Evolutionary conservation across 2,113 vertebrate species (phyloP), one percentile per base, ranked within the genome.

Genomic region (Corythornis madagascariensis): DNA sequence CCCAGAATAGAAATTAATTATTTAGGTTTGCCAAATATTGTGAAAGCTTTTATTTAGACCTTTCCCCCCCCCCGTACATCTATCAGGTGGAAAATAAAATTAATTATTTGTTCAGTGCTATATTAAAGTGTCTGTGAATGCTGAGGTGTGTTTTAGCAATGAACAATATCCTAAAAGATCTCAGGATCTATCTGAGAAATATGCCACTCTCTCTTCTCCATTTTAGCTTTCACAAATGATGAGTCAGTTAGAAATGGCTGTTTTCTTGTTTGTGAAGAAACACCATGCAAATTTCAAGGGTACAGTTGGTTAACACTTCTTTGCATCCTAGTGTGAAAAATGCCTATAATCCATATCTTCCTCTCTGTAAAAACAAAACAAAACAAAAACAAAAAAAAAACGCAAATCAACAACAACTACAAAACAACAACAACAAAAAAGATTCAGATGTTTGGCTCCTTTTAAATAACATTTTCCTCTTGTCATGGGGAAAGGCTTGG

Each of bases 11-110:
- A 89, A 73, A 94, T 94, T 65, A 94, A 92, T 96, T 94, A 88
- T 91, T 94, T 86, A 86, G 13, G n/a, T 81, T 94, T 14, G 3
- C 53, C 88, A 96, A 96, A 96, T 90, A 95, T 71, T 86, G 35
- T 91, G 86, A 31, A 92, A 89, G 56, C 47, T 95, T 92, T 83
- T 89, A 73, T 77, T 56, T 75, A 83, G 69, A 60, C 43, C 6
- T 67, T 73, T 43, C 1, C 48, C 40, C 4, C 1, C 1, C 25
- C 9, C 31, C 15, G 3, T 72, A 38, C 0, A 0, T 38, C 67
- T 66, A 28, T 76, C 11, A 11, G 33, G 33, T 59, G 9, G 79
- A 74, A 93, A 88, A 91, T 86, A 73, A 72, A 89, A 92, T 75
- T 67, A 90, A 82, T 78, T 89, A 89, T 95, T 92, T 92, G 75